Evolutionary conservation across 2,113 vertebrate species (phyloP).

Genomic region (Heterochromis multidens): DNA sequence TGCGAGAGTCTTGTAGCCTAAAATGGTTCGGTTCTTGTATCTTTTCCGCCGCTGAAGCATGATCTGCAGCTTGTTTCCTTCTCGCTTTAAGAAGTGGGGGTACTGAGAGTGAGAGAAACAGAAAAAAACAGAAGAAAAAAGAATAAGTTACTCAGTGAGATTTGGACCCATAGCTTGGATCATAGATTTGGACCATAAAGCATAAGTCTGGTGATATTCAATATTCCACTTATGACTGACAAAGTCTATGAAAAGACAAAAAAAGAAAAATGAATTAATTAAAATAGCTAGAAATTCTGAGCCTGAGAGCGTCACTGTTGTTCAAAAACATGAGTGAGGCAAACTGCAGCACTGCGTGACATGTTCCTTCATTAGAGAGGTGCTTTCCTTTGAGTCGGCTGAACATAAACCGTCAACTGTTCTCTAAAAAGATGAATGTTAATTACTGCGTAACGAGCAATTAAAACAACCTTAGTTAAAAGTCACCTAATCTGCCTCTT

Average conservation of each 20-base stretch:
- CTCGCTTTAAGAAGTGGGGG: slow-evolving; percentile 93
- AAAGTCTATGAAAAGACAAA: neutral
- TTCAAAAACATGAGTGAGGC: neutral
- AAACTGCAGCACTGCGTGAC: neutral
- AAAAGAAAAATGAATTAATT: neutral
- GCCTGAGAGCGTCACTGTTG: neutral
- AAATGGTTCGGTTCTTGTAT: slow-evolving; percentile 92
- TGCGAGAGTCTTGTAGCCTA: slow-evolving; percentile 94
- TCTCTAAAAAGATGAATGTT: neutral
- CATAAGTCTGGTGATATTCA: neutral
- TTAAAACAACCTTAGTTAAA: neutral
- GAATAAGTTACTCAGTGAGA: neutral
- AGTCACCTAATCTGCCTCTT: neutral
- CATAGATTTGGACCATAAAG: neutral
- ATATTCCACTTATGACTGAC: neutral
- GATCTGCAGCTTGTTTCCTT: slow-evolving; percentile 95
- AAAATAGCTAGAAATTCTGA: neutral
- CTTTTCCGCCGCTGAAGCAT: slow-evolving; percentile 92
- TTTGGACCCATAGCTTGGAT: neutral
- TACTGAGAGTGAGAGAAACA: slow-evolving; percentile 75
- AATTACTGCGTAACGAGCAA: neutral
- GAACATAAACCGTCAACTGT: neutral
- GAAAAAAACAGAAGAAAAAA: neutral
- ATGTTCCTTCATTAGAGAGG: neutral
- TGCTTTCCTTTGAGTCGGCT: neutral